Evolutionary conservation across 2,797 vertebrate genomes (phyloP).

Genomic region (Cuniculus paca): DNA sequence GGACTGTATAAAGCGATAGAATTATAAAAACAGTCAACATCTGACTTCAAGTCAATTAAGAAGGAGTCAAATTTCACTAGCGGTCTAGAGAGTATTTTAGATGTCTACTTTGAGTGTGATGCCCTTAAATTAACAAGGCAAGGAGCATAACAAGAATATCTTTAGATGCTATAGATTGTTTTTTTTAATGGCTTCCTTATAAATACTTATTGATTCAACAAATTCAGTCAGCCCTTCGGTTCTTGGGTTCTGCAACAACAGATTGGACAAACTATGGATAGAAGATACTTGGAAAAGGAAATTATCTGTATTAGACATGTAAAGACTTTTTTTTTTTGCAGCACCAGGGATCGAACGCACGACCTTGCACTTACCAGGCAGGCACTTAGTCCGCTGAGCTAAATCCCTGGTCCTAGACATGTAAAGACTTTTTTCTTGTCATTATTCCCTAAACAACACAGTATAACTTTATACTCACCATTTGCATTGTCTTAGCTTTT

Average conservation of each 20-base stretch:
- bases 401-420: no score
- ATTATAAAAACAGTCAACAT: background rate
- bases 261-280: background rate
- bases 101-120: background rate
- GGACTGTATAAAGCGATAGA: background rate
- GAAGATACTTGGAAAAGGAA: background rate
- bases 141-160: background rate
- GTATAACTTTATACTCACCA: background rate
- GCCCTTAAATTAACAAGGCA: background rate
- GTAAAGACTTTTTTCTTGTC: background rate
- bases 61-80: background rate
- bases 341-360: no score
- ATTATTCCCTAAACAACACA: background rate
- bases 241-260: background rate
- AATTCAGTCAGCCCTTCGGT: background rate
- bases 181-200: background rate
- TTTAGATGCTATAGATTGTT: background rate
- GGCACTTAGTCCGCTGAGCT: no score
- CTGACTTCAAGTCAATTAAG: constrained; percentile 4
- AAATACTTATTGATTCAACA: background rate
- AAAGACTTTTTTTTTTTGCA: background rate
- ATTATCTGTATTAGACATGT: background rate
- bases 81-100: background rate
- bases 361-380: no score
- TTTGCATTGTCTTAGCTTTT: background rate